Conservation (phyloP, 2,797 vertebrate genomes). For the Sebastes wilsoni region DNA sequence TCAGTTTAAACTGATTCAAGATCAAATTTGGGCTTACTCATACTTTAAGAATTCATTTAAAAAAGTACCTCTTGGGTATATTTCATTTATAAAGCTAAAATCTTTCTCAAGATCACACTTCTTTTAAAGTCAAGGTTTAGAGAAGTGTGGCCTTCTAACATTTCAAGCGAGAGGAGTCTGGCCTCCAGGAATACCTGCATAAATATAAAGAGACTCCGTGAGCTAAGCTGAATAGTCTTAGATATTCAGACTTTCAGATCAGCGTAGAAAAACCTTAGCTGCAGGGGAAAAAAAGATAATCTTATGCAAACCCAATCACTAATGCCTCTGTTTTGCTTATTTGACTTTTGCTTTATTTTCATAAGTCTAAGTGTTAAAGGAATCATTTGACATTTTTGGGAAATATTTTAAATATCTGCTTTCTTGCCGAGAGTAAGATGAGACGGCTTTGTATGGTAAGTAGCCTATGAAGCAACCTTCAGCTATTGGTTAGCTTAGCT, state of each 20-base stretch:
- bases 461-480: not conserved
- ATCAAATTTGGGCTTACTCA: slow-evolving; percentile 3
- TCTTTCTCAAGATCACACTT: not conserved
- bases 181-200: not conserved
- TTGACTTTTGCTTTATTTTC: not conserved
- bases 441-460: not conserved
- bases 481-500: not conserved
- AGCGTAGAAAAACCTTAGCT: not conserved
- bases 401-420: not conserved
- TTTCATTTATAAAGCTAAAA: slow-evolving; percentile 11
- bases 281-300: not conserved
- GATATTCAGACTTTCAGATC: slow-evolving; percentile 13
- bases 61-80: not conserved
- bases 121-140: not conserved
- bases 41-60: not conserved
- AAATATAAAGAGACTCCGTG: slow-evolving; percentile 4
- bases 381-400: not conserved
- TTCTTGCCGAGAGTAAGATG: not conserved
- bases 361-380: not conserved
- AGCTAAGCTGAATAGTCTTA: not conserved
- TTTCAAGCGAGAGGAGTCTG: not conserved
- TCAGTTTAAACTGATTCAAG: not conserved
- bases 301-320: not conserved
- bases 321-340: not conserved
- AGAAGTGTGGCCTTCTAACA: slow-evolving; percentile 1